Evolutionary conservation across 2,113 vertebrate species (phyloP).

Genomic region (Chionomys nivalis): DNA sequence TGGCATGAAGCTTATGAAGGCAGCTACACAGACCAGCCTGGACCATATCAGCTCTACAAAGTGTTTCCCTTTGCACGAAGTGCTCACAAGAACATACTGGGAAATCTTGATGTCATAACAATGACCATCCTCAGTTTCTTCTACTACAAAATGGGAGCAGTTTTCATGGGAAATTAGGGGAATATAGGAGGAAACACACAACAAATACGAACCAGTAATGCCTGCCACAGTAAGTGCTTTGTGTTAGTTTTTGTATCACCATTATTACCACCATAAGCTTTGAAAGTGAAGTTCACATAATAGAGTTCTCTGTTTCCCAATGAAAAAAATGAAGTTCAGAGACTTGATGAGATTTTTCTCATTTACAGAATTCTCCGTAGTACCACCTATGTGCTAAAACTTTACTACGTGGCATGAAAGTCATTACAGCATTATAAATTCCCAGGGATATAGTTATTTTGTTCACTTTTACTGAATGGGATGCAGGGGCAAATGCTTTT

Average conservation of each 20-base stretch:
- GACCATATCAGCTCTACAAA: not conserved
- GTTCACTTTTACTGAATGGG: not conserved
- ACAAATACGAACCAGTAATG: not conserved
- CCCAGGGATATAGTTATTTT: not conserved
- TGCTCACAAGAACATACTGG: not conserved
- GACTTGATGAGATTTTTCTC: not conserved
- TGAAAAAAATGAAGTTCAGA: conserved; percentile 37
- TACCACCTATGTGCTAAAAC: not conserved
- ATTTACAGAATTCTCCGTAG: not conserved
- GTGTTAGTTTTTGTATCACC: not conserved
- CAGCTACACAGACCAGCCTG: not conserved
- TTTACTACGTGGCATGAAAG: not conserved
- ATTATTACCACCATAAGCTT: not conserved
- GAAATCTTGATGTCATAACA: not conserved
- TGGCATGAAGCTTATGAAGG: not conserved
- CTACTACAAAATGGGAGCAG: not conserved
- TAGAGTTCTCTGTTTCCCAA: not conserved
- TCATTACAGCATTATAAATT: not conserved
- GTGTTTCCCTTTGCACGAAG: not conserved
- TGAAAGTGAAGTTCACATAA: not conserved
- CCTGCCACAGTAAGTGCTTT: not conserved
- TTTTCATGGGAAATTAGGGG: not conserved
- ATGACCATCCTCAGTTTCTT: not conserved
- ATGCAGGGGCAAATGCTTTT: not conserved
- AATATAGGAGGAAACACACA: not conserved